These are phyloP conservation scores for Papilio xuthus DNA, from an alignment of 1,140 invertebrate genomes.

Conservation along the genomic window DNA sequence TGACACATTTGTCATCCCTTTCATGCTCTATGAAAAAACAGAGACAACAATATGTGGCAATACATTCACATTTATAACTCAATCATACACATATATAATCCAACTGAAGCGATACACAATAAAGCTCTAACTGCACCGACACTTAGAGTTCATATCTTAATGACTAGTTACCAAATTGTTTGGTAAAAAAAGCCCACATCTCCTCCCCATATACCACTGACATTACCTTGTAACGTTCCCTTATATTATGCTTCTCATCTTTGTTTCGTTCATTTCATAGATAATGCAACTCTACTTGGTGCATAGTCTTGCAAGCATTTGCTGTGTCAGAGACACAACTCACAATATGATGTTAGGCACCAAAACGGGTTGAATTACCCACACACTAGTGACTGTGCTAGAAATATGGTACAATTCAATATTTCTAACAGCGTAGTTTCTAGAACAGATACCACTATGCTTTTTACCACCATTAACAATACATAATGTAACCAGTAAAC, in stretches of 20 bases:
- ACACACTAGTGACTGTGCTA: background rate
- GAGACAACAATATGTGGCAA: too few species aligned
- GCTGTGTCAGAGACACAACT: too few species aligned
- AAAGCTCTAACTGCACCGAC: conserved; percentile 48
- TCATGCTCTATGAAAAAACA: too few species aligned
- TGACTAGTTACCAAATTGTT: conserved; percentile 33
- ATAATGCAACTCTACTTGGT: background rate
- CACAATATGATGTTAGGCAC: background rate
- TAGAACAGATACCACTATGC: background rate
- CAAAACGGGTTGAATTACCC: background rate
- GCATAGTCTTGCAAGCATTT: too few species aligned
- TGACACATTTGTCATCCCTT: too few species aligned
- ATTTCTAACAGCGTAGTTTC: background rate
- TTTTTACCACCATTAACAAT: background rate
- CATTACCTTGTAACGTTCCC: background rate
- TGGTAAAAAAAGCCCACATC: conserved; percentile 10
- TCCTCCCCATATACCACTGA: background rate
- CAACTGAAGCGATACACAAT: conserved; percentile 38
- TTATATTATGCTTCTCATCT: background rate
- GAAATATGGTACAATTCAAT: background rate
- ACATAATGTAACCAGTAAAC: background rate
- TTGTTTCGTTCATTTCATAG: background rate
- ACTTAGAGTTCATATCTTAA: conserved; percentile 35
- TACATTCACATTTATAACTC: background rate
- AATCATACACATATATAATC: background rate